Base-by-base conservation (phyloP, 2,888 invertebrate species). In the Ctena decussata region DNA sequence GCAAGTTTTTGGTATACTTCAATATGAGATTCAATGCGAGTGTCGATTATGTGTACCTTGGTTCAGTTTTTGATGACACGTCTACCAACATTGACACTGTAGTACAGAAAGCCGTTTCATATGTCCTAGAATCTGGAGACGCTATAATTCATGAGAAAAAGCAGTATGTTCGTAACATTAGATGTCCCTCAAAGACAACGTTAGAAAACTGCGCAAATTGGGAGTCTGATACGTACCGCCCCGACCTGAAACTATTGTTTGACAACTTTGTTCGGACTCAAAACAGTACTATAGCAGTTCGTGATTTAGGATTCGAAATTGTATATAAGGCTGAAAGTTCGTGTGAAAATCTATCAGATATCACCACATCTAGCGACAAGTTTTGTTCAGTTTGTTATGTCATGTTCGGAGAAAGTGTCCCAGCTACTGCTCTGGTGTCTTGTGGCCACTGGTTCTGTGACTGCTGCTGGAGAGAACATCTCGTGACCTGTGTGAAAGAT, bases 371-470 rank as follows among this genome's bases (percentile, higher is more conserved):
- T 37, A 72, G 46, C 3, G 80, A 75, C 6, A 41, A 78, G 24
- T 71, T 82, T 37, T 92, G 92, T 72, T 78, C 74, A 44, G 89
- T 92, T n/a, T 92, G 92, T 74, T 91, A 86, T 75, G 86, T 90
- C 1, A 37, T 21, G 0, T 73, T 92, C 18, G 80, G 57, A 12
- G 80, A 69, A 1, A 60, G 37, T 21, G 71, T 49, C 1, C 35
- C 77, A 6, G 88, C 89, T 3, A 91, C 91, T n/a, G 82, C 89
- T n/a, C 71, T 92, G 0, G 76, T 82, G n/a, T 37, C 80, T 0
- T 92, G 92, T 71, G 85, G 88, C 27, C 92, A 92, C 72, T 92
- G 92, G 92, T 91, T 91, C 74, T 92, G 92, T 76, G 85, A 91
- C 74, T 32, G 44, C 1, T 92, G 92, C 72, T 92, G 92, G 92